Percentiles rank a stretch among this genome's conserved stretches.
Evolutionary conservation across 2,888 invertebrate genomes (phyloP).

Genomic region (Bellardia pandia): DNA sequence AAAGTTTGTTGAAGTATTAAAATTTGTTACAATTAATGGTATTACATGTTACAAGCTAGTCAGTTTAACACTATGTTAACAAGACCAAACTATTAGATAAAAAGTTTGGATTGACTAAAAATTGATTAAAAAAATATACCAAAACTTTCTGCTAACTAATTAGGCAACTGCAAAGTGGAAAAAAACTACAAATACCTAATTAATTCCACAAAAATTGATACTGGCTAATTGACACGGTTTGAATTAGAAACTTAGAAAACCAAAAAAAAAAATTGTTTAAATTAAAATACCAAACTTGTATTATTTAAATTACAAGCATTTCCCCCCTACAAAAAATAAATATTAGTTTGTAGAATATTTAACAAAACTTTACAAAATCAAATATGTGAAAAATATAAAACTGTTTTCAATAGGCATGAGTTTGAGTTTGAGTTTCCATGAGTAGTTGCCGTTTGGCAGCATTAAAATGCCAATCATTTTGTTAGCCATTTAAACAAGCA

Average conservation of each 20-base stretch:
- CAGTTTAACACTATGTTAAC: neutral
- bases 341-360: neutral
- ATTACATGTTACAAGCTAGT: neutral
- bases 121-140: neutral
- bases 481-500: slow-evolving; percentile 26
- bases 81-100: neutral
- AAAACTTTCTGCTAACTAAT: neutral
- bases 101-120: neutral
- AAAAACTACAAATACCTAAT: neutral
- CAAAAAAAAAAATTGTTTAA: too few relatives aligned
- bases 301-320: too few relatives aligned
- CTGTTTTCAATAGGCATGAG: neutral
- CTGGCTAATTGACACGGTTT: too few relatives aligned
- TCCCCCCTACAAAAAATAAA: too few relatives aligned
- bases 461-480: slow-evolving; percentile 26
- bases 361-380: neutral
- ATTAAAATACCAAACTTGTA: too few relatives aligned
- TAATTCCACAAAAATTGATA: neutral
- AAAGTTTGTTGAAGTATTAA: neutral
- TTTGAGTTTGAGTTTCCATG: too few relatives aligned
- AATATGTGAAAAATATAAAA: neutral
- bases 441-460: neutral
- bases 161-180: neutral
- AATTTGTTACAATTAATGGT: neutral
- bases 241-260: too few relatives aligned